phyloP scores from a whole-genome alignment of 2,797 vertebrate species.

The Phrynocephalus forsythii region DNA sequence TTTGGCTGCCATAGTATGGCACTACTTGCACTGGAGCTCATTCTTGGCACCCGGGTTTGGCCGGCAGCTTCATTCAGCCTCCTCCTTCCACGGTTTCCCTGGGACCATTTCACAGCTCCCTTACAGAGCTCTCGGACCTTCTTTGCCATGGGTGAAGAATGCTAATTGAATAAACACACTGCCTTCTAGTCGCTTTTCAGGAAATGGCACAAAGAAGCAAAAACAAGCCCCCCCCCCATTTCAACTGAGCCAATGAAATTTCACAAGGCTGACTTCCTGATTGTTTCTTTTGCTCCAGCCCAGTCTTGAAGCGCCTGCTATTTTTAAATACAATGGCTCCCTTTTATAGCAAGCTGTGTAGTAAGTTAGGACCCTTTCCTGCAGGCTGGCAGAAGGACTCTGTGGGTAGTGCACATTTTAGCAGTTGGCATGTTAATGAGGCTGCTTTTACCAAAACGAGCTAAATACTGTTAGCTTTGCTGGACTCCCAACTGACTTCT shows the following conservation, averaged over 20 bases:
- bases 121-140: not conserved
- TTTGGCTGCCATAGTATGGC: not conserved
- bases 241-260: slow-evolving; percentile 37
- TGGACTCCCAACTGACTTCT: slow-evolving; percentile 72
- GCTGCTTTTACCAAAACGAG: slow-evolving; percentile 75
- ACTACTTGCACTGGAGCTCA: not conserved
- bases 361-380: slow-evolving; percentile 67
- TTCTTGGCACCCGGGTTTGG: slow-evolving; percentile 5
- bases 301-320: slow-evolving; percentile 47
- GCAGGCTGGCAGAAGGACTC: slow-evolving; percentile 67
- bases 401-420: slow-evolving; percentile 70
- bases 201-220: slow-evolving; percentile 32
- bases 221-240: not conserved
- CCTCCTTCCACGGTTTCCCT: not conserved
- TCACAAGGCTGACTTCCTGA: slow-evolving; percentile 38
- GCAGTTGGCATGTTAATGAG: slow-evolving; percentile 78
- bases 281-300: slow-evolving; percentile 48
- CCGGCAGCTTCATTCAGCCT: too few species aligned
- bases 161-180: slow-evolving; percentile 11
- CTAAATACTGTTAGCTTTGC: slow-evolving; percentile 71
- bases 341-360: slow-evolving; percentile 68
- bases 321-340: slow-evolving; percentile 49
- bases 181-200: slow-evolving; percentile 32
- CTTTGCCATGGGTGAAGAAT: slow-evolving; percentile 41
- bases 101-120: slow-evolving; percentile 36